Evolutionary conservation across 2,797 vertebrate genomes (phyloP).

Genomic region (Sandelia bainsii): DNA sequence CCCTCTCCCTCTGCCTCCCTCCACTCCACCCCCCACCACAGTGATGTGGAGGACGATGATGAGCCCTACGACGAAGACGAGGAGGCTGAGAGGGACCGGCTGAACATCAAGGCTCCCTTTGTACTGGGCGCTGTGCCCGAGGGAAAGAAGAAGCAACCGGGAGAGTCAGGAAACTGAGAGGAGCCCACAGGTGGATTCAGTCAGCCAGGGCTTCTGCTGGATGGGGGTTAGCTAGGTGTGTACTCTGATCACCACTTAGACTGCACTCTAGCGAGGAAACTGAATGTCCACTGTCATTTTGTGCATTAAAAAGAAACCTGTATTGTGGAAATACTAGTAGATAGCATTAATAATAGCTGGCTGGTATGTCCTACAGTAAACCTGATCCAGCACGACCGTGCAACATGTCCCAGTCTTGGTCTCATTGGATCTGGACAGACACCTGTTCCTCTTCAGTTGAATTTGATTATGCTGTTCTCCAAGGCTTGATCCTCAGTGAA

Average conservation of each 20-base stretch:
- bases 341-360: neutral
- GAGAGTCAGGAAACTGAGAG: slow-evolving; percentile 87
- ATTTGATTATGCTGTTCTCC: neutral
- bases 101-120: slow-evolving; percentile 92
- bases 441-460: neutral
- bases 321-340: neutral
- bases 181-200: neutral
- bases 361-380: neutral
- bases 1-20: slow-evolving; percentile 92
- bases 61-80: slow-evolving; percentile 93
- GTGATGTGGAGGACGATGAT: slow-evolving; percentile 83
- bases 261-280: too few species aligned
- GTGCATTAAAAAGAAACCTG: too few species aligned
- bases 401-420: neutral
- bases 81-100: slow-evolving; percentile 91
- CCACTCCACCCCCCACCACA: slow-evolving; percentile 93
- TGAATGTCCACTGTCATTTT: neutral
- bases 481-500: neutral
- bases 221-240: neutral
- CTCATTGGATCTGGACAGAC: neutral
- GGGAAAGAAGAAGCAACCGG: slow-evolving; percentile 86
- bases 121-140: slow-evolving; percentile 73
- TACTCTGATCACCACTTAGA: neutral
- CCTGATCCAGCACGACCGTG: neutral
- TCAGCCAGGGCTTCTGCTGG: neutral